Conservation (phyloP, 2,888 invertebrate genomes). For the Brachyptera risi region DNA sequence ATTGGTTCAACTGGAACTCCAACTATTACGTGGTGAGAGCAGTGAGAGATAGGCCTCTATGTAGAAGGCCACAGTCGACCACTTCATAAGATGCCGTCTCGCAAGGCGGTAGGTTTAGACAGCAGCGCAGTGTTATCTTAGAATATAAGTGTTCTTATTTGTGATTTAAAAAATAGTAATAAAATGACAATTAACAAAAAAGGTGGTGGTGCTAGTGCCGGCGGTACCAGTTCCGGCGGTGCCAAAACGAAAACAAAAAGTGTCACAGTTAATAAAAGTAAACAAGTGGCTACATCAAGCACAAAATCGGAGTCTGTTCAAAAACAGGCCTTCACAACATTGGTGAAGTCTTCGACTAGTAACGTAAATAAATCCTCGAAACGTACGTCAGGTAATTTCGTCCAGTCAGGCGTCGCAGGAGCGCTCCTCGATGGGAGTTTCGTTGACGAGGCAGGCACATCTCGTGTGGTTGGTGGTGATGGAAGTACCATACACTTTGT, state of each 20-base stretch:
- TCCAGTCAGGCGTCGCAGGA: too few species aligned
- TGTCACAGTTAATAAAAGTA: slow-evolving; percentile 13
- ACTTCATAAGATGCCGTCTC: slow-evolving; percentile 11
- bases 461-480: neutral
- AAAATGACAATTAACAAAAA: slow-evolving; percentile 31
- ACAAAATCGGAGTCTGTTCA: slow-evolving; percentile 21
- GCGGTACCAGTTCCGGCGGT: neutral
- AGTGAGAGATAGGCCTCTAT: neutral
- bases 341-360: slow-evolving; percentile 26
- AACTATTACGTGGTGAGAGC: slow-evolving; percentile 14
- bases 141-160: too few species aligned
- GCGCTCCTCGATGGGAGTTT: too few species aligned
- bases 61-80: slow-evolving; percentile 10
- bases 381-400: too few species aligned
- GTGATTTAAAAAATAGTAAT: neutral
- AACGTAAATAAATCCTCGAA: slow-evolving; percentile 2
- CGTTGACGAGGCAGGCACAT: neutral
- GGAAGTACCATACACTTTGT: neutral
- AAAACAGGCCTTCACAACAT: slow-evolving; percentile 28
- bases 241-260: slow-evolving; percentile 21
- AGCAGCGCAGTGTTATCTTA: neutral
- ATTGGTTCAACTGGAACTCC: neutral
- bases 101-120: neutral
- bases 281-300: slow-evolving; percentile 12
- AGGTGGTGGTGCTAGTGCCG: slow-evolving; percentile 1